Percentiles rank a stretch among this genome's conserved stretches.
phyloP scores from a whole-genome alignment of 2,797 vertebrate species.

The Phaenicophaeus curvirostris region DNA sequence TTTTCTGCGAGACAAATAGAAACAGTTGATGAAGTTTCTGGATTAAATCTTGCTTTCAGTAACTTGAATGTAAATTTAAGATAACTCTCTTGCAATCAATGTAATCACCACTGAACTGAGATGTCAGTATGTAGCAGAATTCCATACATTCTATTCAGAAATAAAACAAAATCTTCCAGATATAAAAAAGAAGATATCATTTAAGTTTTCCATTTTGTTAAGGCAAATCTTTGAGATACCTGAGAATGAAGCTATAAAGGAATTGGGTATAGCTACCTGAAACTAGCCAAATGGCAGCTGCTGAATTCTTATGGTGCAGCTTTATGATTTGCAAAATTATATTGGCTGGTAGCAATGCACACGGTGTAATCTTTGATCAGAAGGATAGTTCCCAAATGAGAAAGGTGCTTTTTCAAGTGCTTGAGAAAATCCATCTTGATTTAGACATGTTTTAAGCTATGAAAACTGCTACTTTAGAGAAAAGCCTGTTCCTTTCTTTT shows the following conservation, averaged over 20 bases:
- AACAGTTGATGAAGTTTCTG: conserved; percentile 8
- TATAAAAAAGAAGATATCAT: neutral
- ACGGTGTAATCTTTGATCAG: neutral
- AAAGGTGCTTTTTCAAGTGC: neutral
- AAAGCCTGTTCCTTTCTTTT: neutral
- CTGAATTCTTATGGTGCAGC: neutral
- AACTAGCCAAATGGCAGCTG: neutral
- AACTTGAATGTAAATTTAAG: neutral
- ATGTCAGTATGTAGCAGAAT: neutral
- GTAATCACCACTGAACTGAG: neutral
- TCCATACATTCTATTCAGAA: neutral
- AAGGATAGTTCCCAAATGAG: neutral
- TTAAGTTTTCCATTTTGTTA: neutral
- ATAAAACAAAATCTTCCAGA: neutral
- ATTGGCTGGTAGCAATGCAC: neutral
- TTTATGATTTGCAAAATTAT: neutral
- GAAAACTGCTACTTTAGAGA: neutral
- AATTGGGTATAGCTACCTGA: neutral
- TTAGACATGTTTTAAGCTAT: neutral
- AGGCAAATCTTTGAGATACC: neutral
- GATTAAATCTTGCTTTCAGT: neutral
- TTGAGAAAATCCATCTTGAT: neutral
- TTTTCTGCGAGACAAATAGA: conserved; percentile 35
- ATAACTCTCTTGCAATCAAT: neutral
- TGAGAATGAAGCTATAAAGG: neutral